Percentiles rank a stretch among this genome's conserved stretches.
Evolutionary conservation across 1,140 invertebrate species (phyloP).

Genomic region (Varroa destructor): DNA sequence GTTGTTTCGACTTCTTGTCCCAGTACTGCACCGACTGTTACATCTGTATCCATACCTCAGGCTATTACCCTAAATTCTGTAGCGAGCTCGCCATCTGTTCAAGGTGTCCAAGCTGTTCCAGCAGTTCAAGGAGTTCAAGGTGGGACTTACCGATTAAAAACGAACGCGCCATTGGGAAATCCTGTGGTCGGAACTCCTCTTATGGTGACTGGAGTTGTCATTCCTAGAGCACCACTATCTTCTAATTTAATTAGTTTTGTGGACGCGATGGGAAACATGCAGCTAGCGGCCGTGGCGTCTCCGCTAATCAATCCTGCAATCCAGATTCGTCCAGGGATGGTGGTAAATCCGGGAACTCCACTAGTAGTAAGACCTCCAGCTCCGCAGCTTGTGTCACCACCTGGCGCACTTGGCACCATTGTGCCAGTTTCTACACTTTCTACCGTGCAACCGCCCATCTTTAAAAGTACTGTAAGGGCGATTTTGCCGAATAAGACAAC

Average conservation of each 20-base stretch:
- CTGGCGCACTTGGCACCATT: background rate
- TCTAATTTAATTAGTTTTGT: conserved; percentile 23
- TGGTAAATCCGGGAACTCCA: conserved; percentile 6
- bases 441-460: conserved; percentile 20
- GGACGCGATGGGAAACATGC: conserved; percentile 20
- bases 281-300: conserved; percentile 18
- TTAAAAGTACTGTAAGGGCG: conserved; percentile 6
- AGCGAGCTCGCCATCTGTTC: no score
- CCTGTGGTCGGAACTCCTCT: background rate
- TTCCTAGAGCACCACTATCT: conserved; percentile 10
- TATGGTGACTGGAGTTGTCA: conserved; percentile 21
- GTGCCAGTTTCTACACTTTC: conserved; percentile 1
- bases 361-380: conserved; percentile 1
- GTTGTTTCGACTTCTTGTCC: no score
- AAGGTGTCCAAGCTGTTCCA: no score
- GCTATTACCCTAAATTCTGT: no score
- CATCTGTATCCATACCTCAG: no score
- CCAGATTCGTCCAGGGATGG: conserved; percentile 6
- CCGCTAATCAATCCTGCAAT: conserved; percentile 8
- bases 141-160: no score
- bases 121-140: no score
- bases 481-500: conserved; percentile 10
- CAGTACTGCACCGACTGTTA: no score
- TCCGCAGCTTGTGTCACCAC: background rate
- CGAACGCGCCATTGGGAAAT: background rate